Base-by-base conservation (phyloP, 2,113 vertebrate genomes). In the Picathartes gymnocephalus region DNA sequence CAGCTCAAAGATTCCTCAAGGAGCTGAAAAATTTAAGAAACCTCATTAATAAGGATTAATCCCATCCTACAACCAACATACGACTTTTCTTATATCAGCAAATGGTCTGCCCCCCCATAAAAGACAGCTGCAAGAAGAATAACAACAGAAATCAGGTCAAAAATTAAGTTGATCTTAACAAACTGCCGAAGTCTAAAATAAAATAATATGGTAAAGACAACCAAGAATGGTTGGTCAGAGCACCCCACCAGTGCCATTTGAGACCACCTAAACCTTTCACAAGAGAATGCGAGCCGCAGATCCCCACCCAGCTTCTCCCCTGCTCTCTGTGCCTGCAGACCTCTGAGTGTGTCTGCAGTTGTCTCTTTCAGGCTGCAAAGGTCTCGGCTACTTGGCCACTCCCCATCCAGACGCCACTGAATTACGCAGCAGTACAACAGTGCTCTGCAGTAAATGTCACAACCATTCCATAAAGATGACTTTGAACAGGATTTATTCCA, bases 11-110 rank as follows among this genome's bases (percentile, higher is more conserved):
- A 88, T 56, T 90, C 72, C 60, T 92, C 71, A 86, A 96, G 85
- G 60, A 95, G 82, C 48, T 93, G 79, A 86, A 86, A 95, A 76
- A 60, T 60, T 73, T 68, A 90, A 93, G 86, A 88, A 93, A 83
- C 40, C 0, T 1, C 48, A 81, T 71, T 95, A 94, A 81, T 74
- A 81, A 94, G 82, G 57, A 92, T 96, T 96, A 94, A 96, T 20
- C 53, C 61, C 40, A 79, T 92, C 88, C 80, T 76, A 71, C 30
- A 90, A 71, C 25, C 31, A 64, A 39, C 40, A 53, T 22, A 57
- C 5, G 42, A 24, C 56, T 90, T 74, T 37, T 88, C 31, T 51
- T 71, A 20, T 77, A 80, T 12, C 23, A 51, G 48, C 54, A 83
- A 79, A 92, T 1, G 6, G 39, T 39, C 39, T 39, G 6, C 5